Evolutionary conservation across 2,888 invertebrate genomes (phyloP).

Genomic region (Acleris laterana): DNA sequence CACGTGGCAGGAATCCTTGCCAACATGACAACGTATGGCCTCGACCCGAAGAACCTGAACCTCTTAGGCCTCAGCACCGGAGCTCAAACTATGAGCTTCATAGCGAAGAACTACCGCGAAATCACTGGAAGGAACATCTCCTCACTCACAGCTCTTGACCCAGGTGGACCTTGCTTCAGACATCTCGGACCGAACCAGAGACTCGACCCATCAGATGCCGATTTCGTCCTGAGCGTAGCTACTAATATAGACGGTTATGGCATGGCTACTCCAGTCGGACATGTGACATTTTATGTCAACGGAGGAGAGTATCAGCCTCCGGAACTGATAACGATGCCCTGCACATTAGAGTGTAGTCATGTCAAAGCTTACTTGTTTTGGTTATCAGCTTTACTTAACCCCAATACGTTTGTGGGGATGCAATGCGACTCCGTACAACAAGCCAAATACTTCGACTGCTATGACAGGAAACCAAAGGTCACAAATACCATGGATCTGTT

Average conservation of each 20-base stretch:
- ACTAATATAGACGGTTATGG: slow-evolving; percentile 71
- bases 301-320: slow-evolving; percentile 57
- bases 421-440: slow-evolving; percentile 53
- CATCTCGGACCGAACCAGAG: slow-evolving; percentile 59
- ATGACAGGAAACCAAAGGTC: slow-evolving; percentile 45
- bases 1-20: slow-evolving; percentile 63
- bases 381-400: slow-evolving; percentile 47
- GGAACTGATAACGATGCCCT: slow-evolving; percentile 45
- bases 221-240: slow-evolving; percentile 62
- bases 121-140: slow-evolving; percentile 61
- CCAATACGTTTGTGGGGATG: slow-evolving; percentile 47
- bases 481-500: slow-evolving; percentile 48
- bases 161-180: slow-evolving; percentile 70
- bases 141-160: slow-evolving; percentile 62
- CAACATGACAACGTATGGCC: slow-evolving; percentile 54
- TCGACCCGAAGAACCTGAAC: slow-evolving; percentile 62
- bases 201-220: slow-evolving; percentile 64
- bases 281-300: slow-evolving; percentile 70
- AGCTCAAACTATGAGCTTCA: slow-evolving; percentile 64
- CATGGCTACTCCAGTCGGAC: slow-evolving; percentile 66
- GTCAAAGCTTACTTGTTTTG: slow-evolving; percentile 45
- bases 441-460: slow-evolving; percentile 51
- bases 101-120: slow-evolving; percentile 59
- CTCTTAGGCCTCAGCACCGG: slow-evolving; percentile 67
- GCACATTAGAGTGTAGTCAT: slow-evolving; percentile 49